A percentile compares a stretch with the other conserved stretches of the same genome.
Conservation (phyloP, 2,888 invertebrate species). For the Oxycera nigricornis region DNA sequence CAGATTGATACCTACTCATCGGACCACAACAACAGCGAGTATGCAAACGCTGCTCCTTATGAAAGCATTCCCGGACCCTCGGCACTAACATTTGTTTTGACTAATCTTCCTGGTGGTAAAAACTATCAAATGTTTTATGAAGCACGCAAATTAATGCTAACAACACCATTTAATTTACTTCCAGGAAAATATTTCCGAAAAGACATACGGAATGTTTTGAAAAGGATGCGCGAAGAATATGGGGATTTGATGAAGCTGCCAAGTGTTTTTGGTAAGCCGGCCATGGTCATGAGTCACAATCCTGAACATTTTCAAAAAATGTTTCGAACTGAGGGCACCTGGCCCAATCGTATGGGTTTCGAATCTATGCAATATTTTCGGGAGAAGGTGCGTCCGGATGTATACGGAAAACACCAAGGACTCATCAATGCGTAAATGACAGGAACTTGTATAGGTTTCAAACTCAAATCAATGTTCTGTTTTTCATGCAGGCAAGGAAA, state of each 20-base stretch:
- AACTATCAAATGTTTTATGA: constrained; percentile 52
- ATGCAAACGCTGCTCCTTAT: constrained; percentile 51
- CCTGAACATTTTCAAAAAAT: constrained; percentile 62
- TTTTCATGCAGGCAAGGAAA: constrained; percentile 68
- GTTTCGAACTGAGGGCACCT: constrained; percentile 58
- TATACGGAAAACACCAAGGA: constrained; percentile 50
- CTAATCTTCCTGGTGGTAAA: constrained; percentile 29
- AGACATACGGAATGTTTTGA: constrained; percentile 49
- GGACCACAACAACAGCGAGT: constrained; percentile 43
- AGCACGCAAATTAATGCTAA: constrained; percentile 40
- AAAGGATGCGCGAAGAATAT: constrained; percentile 47
- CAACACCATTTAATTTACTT: too few species aligned
- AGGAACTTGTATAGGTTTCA: too few species aligned
- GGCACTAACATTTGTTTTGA: constrained; percentile 48
- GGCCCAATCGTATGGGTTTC: constrained; percentile 56
- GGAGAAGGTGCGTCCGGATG: constrained; percentile 50
- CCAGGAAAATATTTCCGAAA: not conserved
- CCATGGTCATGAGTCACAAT: constrained; percentile 58
- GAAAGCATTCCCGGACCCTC: constrained; percentile 54
- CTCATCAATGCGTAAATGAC: not conserved
- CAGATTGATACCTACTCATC: not conserved
- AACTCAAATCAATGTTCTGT: constrained; percentile 53
- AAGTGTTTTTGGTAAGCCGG: constrained; percentile 50
- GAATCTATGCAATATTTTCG: constrained; percentile 56
- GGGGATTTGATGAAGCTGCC: constrained; percentile 57